Conservation (phyloP, 2,797 vertebrate species). For the Pangasius djambal region DNA sequence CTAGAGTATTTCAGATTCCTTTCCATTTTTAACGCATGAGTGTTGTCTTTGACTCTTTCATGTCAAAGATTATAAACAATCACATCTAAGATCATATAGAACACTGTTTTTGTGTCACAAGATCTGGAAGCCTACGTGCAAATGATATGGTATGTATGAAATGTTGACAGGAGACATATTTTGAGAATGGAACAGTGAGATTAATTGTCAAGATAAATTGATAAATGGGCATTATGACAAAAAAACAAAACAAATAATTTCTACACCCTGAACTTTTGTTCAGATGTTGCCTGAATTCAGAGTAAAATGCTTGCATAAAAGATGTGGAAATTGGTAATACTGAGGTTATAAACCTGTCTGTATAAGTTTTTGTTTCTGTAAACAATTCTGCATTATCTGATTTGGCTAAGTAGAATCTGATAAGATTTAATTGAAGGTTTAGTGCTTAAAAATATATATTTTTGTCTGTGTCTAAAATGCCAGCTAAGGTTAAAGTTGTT, state of each 20-base stretch:
- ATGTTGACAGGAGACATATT: constrained; percentile 44
- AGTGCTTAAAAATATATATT: background rate
- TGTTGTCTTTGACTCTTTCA: background rate
- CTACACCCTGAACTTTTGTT: constrained; percentile 8
- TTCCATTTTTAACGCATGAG: background rate
- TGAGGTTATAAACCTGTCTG: background rate
- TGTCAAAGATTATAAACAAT: background rate
- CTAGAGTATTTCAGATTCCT: background rate
- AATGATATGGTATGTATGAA: constrained; percentile 15
- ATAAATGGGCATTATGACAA: constrained; percentile 15
- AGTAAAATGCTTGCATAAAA: background rate
- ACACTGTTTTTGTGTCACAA: background rate
- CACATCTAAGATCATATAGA: background rate
- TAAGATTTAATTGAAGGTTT: background rate
- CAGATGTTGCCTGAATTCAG: background rate
- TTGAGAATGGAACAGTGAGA: constrained; percentile 30
- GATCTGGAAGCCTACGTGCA: constrained; percentile 7
- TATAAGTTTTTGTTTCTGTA: background rate
- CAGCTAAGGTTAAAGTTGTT: background rate
- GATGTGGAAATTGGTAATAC: background rate
- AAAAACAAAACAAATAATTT: background rate
- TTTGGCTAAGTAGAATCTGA: constrained; percentile 6
- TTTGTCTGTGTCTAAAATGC: background rate
- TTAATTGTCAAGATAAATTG: constrained; percentile 40
- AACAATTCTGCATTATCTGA: constrained; percentile 23